Evolutionary conservation across 2,113 vertebrate species (phyloP), one percentile per base, ranked within the genome.

Genomic region (Castor canadensis): DNA sequence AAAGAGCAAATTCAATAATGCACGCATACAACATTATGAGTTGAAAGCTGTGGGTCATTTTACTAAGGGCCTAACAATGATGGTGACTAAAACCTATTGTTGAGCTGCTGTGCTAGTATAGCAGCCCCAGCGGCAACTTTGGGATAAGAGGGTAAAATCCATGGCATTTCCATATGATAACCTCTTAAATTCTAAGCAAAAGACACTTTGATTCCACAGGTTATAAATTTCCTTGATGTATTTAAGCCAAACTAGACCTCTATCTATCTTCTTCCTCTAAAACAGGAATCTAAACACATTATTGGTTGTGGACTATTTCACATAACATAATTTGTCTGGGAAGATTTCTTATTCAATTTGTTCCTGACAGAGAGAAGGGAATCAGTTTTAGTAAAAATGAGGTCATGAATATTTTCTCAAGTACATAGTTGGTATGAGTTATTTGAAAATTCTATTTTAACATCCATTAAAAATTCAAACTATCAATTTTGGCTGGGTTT

Each of bases 1-100:
- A 95, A 96, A 98, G 96, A 92, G 95, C 79, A 98, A 98, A 98
- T 98, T 97, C 89, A 98, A 93, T 98, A 98, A 98, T 88, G 91
- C 58, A 64, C 3, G 26, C 85, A 56, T 75, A 94, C 92, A 94
- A 93, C 95, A 96, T 97, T 98, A 97, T 87, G 91, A 97, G 93
- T 94, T 67, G 89, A 97, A 96, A 96, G 84, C 95, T 20, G 80
- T 94, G 95, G 96, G 94, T 93, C 96, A 94, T 76, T 95, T 97
- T 47, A 96, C 85, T 96, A 97, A 89, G 76, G 87, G 93, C 89
- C 91, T 91, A 96, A 96, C 94, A 95, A 80, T 26, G 94, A 76
- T 96, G 0, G 0, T 89, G 76, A 93, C 1, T 10, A 56, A 97
- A 93, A 94, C 32, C 58, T 15, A 4, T 49, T 71, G 93, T 87